phyloP scores from a whole-genome alignment of 2,888 invertebrate species.

The Drosophila kuntzei region DNA sequence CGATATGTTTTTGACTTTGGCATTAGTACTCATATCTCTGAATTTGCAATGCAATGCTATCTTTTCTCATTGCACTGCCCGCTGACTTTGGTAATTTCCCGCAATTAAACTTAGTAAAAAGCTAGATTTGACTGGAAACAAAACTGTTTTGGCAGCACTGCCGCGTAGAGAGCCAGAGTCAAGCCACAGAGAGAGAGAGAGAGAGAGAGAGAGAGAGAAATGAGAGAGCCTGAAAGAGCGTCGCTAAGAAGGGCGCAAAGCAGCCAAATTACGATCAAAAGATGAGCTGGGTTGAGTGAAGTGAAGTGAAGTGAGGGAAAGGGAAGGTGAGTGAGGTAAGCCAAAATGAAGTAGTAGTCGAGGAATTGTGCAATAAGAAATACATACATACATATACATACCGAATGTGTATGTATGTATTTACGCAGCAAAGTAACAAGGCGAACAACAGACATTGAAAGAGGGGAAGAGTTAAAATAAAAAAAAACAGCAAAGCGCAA shows the following conservation, averaged over 20 bases:
- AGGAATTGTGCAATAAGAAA: slow-evolving; percentile 54
- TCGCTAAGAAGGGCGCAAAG: slow-evolving; percentile 32
- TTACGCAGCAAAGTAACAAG: slow-evolving; percentile 14
- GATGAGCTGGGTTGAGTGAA: slow-evolving; percentile 40
- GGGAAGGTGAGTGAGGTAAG: slow-evolving; percentile 43
- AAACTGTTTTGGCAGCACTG: background rate
- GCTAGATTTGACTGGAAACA: background rate
- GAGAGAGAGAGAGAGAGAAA: slow-evolving; percentile 16
- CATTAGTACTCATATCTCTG: no score
- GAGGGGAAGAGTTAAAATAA: slow-evolving; percentile 28
- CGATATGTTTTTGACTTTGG: no score
- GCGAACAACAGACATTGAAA: slow-evolving; percentile 23
- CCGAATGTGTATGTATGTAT: background rate
- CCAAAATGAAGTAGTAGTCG: slow-evolving; percentile 43
- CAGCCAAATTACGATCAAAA: slow-evolving; percentile 41
- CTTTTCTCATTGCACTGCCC: no score
- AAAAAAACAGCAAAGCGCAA: slow-evolving; percentile 51
- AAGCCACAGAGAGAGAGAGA: slow-evolving; percentile 2
- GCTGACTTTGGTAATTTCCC: no score
- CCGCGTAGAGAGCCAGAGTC: slow-evolving; percentile 9
- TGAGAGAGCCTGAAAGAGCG: slow-evolving; percentile 9
- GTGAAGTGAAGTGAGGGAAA: background rate
- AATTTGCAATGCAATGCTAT: no score
- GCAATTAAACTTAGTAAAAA: background rate
- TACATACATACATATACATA: slow-evolving; percentile 12